Base-by-base conservation (phyloP, 2,113 vertebrate species). In the Chitala chitala region DNA sequence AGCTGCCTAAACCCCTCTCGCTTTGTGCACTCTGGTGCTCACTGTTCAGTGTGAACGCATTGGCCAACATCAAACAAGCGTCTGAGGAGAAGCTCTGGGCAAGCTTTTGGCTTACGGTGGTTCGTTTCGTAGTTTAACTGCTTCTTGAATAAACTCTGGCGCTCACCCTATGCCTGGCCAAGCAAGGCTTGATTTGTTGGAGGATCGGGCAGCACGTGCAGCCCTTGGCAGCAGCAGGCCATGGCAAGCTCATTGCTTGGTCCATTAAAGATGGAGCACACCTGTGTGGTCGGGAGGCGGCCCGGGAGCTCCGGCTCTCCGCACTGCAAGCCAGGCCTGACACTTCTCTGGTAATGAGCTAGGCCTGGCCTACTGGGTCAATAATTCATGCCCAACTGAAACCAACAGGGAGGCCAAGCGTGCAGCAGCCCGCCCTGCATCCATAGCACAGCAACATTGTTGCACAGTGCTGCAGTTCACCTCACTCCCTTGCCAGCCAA, bases 201-300 rank as follows among this genome's bases (percentile, higher is more conserved):
- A 72, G 50, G 69, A 40, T 15, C 31, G 4, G 10, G 29, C 81
- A 86, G 83, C 78, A 79, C 76, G 74, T 72, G 81, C 78, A 73
- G 81, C n/a, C n/a, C n/a, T n/a, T n/a, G n/a, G 81, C 81, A 78
- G 82, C n/a, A n/a, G 82, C 79, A 76, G 75, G 83, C 84, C 83
- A n/a, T n/a, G n/a, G n/a, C n/a, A n/a, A n/a, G n/a, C 78, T 46
- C 64, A 22, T 48, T 29, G 79, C 84, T 76, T 84, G 86, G 81
- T 74, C 83, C 85, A 89, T 90, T 89, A 90, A 91, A 89, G 88
- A 91, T 89, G 82, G 86, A 90, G 84, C 56, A 87, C 75, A 74
- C 66, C 63, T 79, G 71, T 78, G 64, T 87, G 87, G 87, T 88
- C 84, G 81, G 84, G 80, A 81, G 78, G 83, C 59, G 31, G 85